Base-by-base conservation (phyloP, 1,140 invertebrate genomes). In the Drosophila parabipectinata region DNA sequence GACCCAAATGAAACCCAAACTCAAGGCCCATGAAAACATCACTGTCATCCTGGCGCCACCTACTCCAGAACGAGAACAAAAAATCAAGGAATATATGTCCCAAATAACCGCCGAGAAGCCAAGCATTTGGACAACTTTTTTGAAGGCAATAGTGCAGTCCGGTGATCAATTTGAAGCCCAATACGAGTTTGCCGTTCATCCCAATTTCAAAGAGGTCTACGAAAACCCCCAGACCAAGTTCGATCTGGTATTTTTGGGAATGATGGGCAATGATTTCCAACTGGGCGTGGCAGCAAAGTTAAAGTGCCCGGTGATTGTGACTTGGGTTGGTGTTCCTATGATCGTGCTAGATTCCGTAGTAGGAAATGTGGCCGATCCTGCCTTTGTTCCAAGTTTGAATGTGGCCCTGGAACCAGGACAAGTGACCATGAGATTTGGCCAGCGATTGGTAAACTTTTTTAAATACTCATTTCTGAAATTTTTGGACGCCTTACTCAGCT, bases 231-330 rank as follows among this genome's bases (percentile, higher is more conserved):
- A 87, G 0, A 79, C 75, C 1, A 78, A 87, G 39, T 90, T 79
- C 32, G 90, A 91, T 68, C 26, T 91, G 21, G 58, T 90, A 32
- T 58, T 91, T 21, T 15, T 79, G 32, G 90, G 88, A 4, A 57
- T 59, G 9, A 79, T 91, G 47, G n/a, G 69, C 6, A 91, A 91
- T 14, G 63, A 77, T 15, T 91, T 81, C 28, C 71, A 90, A 30
- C 24, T 91, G 51, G 88, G 88, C 7, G 52, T 91, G 6, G 79
- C 77, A 0, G 84, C 79, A 8, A 87, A 90, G 28, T 61, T 91
- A 7, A 55, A 71, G 2, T 75, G 76, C 41, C 90, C 90, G 0
- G 58, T 80, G 0, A 79, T 88, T 6, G 5, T 90, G 0, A 55
- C 55, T 12, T 91, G 84, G 79, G 75, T 85, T 30, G 66, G 72